phyloP scores from a whole-genome alignment of 2,888 invertebrate species.

The Philereme vetulata region DNA sequence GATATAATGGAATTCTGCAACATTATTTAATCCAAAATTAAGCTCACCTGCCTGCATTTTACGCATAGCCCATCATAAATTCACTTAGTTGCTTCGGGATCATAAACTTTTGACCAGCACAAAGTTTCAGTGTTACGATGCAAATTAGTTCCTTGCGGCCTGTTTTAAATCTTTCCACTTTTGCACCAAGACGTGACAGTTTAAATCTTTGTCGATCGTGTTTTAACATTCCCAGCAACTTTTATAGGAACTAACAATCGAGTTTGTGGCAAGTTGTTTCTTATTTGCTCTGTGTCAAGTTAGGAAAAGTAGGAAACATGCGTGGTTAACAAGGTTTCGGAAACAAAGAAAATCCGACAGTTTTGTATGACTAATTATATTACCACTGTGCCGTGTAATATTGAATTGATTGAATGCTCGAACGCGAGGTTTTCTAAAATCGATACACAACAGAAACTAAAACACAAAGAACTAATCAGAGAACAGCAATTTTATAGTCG shows the following conservation, averaged over 20 bases:
- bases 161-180: slow-evolving; percentile 50
- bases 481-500: slow-evolving; percentile 27
- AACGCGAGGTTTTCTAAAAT: slow-evolving; percentile 6
- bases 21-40: neutral
- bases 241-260: slow-evolving; percentile 10
- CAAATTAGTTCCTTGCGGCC: slow-evolving; percentile 63
- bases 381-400: neutral
- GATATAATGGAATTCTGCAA: too few relatives aligned
- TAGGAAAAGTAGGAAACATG: neutral
- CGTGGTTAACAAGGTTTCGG: too few relatives aligned
- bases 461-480: slow-evolving; percentile 27
- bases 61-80: slow-evolving; percentile 52
- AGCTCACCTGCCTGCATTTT: slow-evolving; percentile 3
- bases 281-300: slow-evolving; percentile 7
- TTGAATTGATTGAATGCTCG: neutral
- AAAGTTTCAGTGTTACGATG: slow-evolving; percentile 65
- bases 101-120: slow-evolving; percentile 64
- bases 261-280: slow-evolving; percentile 11
- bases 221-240: slow-evolving; percentile 6
- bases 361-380: neutral
- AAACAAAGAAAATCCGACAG: too few relatives aligned
- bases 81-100: slow-evolving; percentile 56
- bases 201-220: slow-evolving; percentile 18
- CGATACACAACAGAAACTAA: slow-evolving; percentile 21
- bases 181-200: slow-evolving; percentile 44